phyloP scores from a whole-genome alignment of 2,888 invertebrate genomes.

The Drosophila phalerata region DNA sequence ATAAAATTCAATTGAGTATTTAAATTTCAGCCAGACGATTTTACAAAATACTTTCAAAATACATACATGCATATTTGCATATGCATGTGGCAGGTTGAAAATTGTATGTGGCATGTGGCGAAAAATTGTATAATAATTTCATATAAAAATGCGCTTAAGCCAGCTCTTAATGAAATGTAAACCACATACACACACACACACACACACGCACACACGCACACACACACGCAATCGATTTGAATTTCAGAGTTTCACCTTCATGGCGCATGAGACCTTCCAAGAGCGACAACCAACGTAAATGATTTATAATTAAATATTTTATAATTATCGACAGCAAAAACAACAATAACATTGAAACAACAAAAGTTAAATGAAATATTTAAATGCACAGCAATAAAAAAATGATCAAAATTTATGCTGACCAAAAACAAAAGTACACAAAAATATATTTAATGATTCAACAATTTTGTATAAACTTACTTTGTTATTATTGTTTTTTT shows the following conservation, averaged over 20 bases:
- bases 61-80: constrained; percentile 58
- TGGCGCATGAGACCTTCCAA: constrained; percentile 72
- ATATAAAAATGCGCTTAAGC: constrained; percentile 72
- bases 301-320: constrained; percentile 81
- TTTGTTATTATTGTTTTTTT: constrained; percentile 9
- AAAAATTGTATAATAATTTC: constrained; percentile 72
- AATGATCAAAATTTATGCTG: constrained; percentile 56
- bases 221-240: constrained; percentile 43
- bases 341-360: constrained; percentile 48
- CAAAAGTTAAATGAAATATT: constrained; percentile 43
- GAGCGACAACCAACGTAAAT: constrained; percentile 47
- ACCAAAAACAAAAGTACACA: constrained; percentile 36
- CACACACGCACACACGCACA: constrained; percentile 22
- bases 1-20: constrained; percentile 22
- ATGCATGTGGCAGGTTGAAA: constrained; percentile 15
- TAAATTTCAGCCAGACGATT: constrained; percentile 52
- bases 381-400: constrained; percentile 14
- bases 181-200: constrained; percentile 31
- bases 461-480: constrained; percentile 31
- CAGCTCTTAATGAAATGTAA: constrained; percentile 75
- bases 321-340: constrained; percentile 61
- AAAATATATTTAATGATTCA: constrained; percentile 45
- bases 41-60: constrained; percentile 67
- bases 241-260: constrained; percentile 72
- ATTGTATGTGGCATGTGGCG: constrained; percentile 7